phyloP scores from a whole-genome alignment of 37 sponge, comb jelly and placozoan genomes.

The Dysidea cf. avara region DNA sequence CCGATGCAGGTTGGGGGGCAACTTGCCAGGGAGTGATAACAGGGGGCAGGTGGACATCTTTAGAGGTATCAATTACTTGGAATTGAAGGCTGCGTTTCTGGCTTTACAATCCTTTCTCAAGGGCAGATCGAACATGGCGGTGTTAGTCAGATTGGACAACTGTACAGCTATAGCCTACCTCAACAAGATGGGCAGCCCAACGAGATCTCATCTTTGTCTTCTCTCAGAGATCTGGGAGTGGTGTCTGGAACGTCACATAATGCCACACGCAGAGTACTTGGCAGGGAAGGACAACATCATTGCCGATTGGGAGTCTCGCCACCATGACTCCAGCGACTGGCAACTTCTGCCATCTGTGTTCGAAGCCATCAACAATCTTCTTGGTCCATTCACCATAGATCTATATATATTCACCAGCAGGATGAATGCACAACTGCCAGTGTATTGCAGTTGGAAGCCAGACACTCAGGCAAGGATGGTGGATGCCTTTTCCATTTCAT shows the following conservation, averaged over 20 bases:
- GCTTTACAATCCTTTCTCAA: conserved; percentile 22
- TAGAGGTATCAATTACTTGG: conserved; percentile 24
- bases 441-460: no score
- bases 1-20: conserved; percentile 53
- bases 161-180: conserved; percentile 26
- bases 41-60: conserved; percentile 19
- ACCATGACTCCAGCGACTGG: conserved; percentile 34
- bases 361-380: neutral
- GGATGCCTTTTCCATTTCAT: conserved; percentile 19
- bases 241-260: conserved; percentile 15
- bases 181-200: conserved; percentile 33
- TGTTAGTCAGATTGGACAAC: conserved; percentile 28
- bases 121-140: neutral
- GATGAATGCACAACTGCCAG: no score
- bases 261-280: conserved; percentile 28
- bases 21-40: conserved; percentile 6
- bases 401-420: conserved; percentile 19
- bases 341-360: neutral
- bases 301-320: no score
- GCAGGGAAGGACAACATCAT: no score
- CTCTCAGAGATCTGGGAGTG: conserved; percentile 38
- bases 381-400: conserved; percentile 23
- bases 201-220: neutral
- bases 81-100: conserved; percentile 17
- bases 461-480: conserved; percentile 11